Evolutionary conservation across 2,888 invertebrate species (phyloP), one percentile per base, ranked within the genome.

Genomic region (Apotomis turbidana): DNA sequence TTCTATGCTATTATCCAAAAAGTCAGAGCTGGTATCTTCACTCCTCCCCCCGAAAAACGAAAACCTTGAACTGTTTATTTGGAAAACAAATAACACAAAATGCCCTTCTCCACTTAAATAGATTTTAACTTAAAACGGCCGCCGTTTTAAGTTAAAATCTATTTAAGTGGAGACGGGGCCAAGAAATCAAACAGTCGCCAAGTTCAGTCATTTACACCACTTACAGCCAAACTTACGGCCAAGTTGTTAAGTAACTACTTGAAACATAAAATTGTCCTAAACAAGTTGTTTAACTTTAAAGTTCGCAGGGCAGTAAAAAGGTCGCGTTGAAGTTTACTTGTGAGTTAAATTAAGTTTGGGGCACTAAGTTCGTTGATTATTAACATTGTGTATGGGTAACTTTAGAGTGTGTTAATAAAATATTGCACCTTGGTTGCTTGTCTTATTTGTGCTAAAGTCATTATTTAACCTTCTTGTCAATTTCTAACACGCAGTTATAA

Each of bases 241-340:
- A 67, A 71, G 51, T 67, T 68, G 61, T 41, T 61, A 71, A 70
- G 64, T 64, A 63, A 66, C 60, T 67, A 71, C 61, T 71, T 67
- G 61, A 67, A 67, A 71, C 71, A 68, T 71, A 71, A 71, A 71
- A 71, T 71, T 49, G 71, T 61, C 70, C 71, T 71, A 67, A 71
- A 71, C 71, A 71, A 67, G 67, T 71, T 67, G 71, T 71, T 61
- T 67, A 68, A 71, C 13, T 67, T 67, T 38, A 55, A 63, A 70
- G 64, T 70, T 71, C 41, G 41, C 27, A 41, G 67, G 67, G 71
- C 57, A 61, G 71, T 67, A 59, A 71, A 67, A 71, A 67, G 71
- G 66, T 67, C 64, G 44, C 36, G 66, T 66, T 66, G 46, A 46
- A 61, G 68, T 60, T 70, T 46, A 66, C 64, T 60, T 67, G 54